These are phyloP conservation scores for Drosophila ezoana DNA, from an alignment of 2,888 invertebrate species.

Conservation along the genomic window DNA sequence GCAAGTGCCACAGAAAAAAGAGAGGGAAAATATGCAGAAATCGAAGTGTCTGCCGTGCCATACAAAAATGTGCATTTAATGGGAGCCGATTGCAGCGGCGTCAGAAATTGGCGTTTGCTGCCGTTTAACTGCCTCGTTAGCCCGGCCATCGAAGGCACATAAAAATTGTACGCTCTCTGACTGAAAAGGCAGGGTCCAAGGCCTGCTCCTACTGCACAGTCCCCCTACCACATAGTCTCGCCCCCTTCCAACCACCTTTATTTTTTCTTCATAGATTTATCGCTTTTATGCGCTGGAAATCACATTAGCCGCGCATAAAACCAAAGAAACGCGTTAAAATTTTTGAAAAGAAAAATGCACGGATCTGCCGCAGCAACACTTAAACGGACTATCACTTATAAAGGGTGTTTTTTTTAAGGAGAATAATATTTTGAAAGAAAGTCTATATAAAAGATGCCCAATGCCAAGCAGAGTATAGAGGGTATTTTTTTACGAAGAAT, in stretches of 20 bases:
- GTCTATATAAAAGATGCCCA: too few species aligned
- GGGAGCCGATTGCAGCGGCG: constrained; percentile 50
- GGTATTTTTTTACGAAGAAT: not conserved
- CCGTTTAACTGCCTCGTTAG: constrained; percentile 75
- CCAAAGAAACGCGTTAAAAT: constrained; percentile 72
- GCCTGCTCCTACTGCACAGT: constrained; percentile 3
- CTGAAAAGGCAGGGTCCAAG: constrained; percentile 52
- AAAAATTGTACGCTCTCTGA: constrained; percentile 55
- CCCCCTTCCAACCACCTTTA: constrained; percentile 8
- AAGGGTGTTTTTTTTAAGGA: constrained; percentile 34
- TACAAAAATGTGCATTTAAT: constrained; percentile 73
- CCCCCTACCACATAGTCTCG: not conserved
- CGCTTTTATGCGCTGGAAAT: constrained; percentile 78
- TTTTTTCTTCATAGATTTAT: constrained; percentile 60
- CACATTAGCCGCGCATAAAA: constrained; percentile 77
- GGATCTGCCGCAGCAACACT: constrained; percentile 43
- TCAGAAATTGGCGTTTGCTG: constrained; percentile 57
- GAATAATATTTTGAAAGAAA: too few species aligned
- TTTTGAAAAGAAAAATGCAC: constrained; percentile 54
- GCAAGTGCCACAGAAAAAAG: not conserved
- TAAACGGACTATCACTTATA: constrained; percentile 39
- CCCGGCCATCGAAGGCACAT: constrained; percentile 49
- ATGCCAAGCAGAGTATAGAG: too few species aligned
- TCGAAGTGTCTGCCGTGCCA: constrained; percentile 17
- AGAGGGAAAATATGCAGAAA: not conserved